Percentiles rank a stretch among this genome's conserved stretches.
Conservation (phyloP, 1,140 invertebrate species). For the Pollicipes pollicipes region DNA sequence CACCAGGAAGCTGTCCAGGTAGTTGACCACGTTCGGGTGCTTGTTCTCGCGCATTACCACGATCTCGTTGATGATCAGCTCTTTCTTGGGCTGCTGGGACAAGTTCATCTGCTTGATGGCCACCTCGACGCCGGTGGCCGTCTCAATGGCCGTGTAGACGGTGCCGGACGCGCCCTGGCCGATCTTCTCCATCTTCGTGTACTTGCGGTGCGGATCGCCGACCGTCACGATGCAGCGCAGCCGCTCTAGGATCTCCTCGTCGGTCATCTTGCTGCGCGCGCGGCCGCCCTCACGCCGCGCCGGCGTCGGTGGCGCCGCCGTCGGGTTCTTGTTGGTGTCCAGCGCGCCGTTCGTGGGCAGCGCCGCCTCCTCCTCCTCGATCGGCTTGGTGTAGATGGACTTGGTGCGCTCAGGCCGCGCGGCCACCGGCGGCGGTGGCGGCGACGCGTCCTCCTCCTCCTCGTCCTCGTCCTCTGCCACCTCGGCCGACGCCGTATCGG, state of each 20-base stretch:
- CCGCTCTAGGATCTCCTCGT: slow-evolving; percentile 92
- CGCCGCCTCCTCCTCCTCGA: slow-evolving; percentile 56
- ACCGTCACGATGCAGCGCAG: slow-evolving; percentile 83
- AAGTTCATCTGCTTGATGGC: slow-evolving; percentile 99
- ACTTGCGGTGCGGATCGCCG: slow-evolving; percentile 88
- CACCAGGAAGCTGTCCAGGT: slow-evolving; percentile 93
- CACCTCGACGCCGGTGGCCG: slow-evolving; percentile 91
- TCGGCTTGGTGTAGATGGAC: slow-evolving; percentile 95
- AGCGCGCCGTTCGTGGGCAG: slow-evolving; percentile 24
- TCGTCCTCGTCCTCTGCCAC: slow-evolving; percentile 27
- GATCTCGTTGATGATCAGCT: slow-evolving; percentile 99
- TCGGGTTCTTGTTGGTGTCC: slow-evolving; percentile 23
- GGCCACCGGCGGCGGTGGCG: slow-evolving; percentile 71
- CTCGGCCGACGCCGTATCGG: background rate
- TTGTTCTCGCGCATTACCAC: slow-evolving; percentile 99
- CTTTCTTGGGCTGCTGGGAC: slow-evolving; percentile 96
- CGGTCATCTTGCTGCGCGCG: slow-evolving; percentile 54
- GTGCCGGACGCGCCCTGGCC: slow-evolving; percentile 98
- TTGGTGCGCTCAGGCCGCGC: slow-evolving; percentile 89
- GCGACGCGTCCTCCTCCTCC: slow-evolving; percentile 49
- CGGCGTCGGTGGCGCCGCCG: slow-evolving; percentile 5
- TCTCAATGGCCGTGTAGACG: slow-evolving; percentile 95
- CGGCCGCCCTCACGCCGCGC: background rate
- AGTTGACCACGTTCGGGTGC: slow-evolving; percentile 98
- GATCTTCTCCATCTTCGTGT: slow-evolving; percentile 98